Evolutionary conservation across 2,797 vertebrate genomes (phyloP), one percentile per base, ranked within the genome.

Genomic region (Lagodon rhomboides): DNA sequence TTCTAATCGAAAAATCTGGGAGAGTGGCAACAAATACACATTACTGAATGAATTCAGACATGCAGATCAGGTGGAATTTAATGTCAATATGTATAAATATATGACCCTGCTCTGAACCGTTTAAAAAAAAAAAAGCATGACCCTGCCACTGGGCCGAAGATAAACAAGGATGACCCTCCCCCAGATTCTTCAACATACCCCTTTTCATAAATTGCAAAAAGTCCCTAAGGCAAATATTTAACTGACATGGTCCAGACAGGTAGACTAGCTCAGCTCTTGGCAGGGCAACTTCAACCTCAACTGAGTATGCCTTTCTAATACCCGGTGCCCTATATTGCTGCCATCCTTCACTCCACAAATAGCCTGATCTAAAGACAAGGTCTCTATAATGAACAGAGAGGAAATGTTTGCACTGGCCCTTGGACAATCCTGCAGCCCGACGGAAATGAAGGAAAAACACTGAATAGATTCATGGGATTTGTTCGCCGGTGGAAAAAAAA

Each of bases 151-250:
- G 72, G 68, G 79, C 75, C 50, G 11, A 76, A 89, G 85, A 84
- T 84, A 90, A 90, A 90, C 81, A 76, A 81, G 82, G 82, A 90
- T 78, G 88, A 93, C 88, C 75, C 80, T 68, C 80, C 89, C 78
- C 55, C 51, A 82, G 82, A 91, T 90, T 86, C 80, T 85, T 90
- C 91, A 91, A 87, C 89, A 90, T 75, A 74, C 73, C 78, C 85
- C 85, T 92, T 92, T 93, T 91, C 83, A 90, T 90, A 85, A 88
- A 93, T 89, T 70, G 82, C 79, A 85, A 89, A 91, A 90, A 87
- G 84, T 89, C 88, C 87, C 89, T 70, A 85, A 91, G 84, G 84
- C 89, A 95, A 95, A 96, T 94, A 95, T 95, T 95, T 94, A 94
- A 91, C 90, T 89, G 92, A 91, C 89, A 93, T 82, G 91, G 82